Conservation (phyloP, 2,888 invertebrate genomes). For the Digitonthophagus gazella region DNA sequence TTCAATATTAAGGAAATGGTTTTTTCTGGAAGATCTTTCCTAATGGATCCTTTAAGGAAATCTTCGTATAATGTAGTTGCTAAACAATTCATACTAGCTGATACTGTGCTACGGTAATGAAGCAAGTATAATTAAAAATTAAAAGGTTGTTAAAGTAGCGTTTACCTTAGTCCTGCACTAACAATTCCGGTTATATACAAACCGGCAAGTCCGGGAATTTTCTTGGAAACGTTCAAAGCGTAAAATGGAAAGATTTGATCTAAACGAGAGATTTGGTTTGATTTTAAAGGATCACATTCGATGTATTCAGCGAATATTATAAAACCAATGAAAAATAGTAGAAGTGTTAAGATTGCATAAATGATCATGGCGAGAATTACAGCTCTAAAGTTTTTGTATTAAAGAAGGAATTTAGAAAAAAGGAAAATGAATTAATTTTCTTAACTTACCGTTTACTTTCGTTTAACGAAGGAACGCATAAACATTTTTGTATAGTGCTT, state of each 20-base stretch:
- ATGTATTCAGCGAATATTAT: constrained; percentile 63
- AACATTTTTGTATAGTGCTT: constrained; percentile 59
- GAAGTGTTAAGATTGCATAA: background rate
- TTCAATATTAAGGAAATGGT: constrained; percentile 61
- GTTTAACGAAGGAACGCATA: constrained; percentile 58
- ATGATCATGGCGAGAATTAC: no score
- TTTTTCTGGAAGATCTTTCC: constrained; percentile 52
- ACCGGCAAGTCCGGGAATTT: constrained; percentile 70
- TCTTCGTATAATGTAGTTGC: constrained; percentile 65
- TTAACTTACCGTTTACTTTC: constrained; percentile 57
- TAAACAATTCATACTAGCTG: constrained; percentile 61
- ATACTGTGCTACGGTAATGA: constrained; percentile 57
- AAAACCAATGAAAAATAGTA: constrained; percentile 55
- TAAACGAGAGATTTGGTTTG: constrained; percentile 58
- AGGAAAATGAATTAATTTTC: no score
- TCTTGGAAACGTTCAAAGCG: constrained; percentile 64
- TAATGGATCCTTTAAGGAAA: constrained; percentile 57
- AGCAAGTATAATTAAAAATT: background rate
- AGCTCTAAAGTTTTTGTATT: no score
- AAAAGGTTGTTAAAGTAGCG: background rate
- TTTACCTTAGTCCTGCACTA: constrained; percentile 66
- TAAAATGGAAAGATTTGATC: constrained; percentile 67
- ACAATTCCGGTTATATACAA: constrained; percentile 74
- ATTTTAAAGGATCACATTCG: constrained; percentile 62
- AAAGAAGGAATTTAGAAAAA: no score